Base-by-base conservation (phyloP, 2,113 vertebrate species). In the Callipepla squamata region DNA sequence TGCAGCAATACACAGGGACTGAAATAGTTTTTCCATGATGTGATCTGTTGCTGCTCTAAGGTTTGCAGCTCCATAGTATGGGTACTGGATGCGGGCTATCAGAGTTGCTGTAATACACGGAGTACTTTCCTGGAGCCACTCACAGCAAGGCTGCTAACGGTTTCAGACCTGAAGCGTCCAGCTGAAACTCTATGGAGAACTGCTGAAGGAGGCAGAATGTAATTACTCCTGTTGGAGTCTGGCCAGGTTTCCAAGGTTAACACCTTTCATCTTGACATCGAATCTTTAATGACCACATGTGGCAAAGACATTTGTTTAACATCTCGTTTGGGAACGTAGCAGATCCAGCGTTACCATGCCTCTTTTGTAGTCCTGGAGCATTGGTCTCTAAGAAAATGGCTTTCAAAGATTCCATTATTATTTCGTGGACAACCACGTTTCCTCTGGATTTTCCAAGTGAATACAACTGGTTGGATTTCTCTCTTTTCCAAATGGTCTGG, bases 181-280 rank as follows among this genome's bases (percentile, higher is more conserved):
- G 72, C 94, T 95, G 89, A 81, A 94, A 15, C 85, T 80, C 80
- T 10, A 15, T 67, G 63, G 87, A 80, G 78, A 67, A 40, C 87
- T 91, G 89, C 84, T 92, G 10, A 38, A 75, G 92, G 70, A 96
- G 85, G 89, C 94, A 90, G 68, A 95, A 83, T 57, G 81, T 44
- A 92, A 96, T 92, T 90, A 85, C 34, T 72, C 38, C 1, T 2
- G 8, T 5, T 91, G 85, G 93, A 95, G 68, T 0, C 51, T 44
- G 47, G 81, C 89, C 91, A 95, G 93, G 59, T 28, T 92, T 80
- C 85, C 75, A 70, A 87, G 89, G 81, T 85, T 91, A 80, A 48
- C 89, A 92, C 87, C 95, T 94, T 88, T 91, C 91, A 94, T 94
- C 92, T 86, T 8, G 61, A 85, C 90, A 91, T 90, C 80, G 57